A percentile compares a stretch with the other conserved stretches of the same genome.
phyloP scores from a whole-genome alignment of 1,140 invertebrate species.

The Drosophila sp. region DNA sequence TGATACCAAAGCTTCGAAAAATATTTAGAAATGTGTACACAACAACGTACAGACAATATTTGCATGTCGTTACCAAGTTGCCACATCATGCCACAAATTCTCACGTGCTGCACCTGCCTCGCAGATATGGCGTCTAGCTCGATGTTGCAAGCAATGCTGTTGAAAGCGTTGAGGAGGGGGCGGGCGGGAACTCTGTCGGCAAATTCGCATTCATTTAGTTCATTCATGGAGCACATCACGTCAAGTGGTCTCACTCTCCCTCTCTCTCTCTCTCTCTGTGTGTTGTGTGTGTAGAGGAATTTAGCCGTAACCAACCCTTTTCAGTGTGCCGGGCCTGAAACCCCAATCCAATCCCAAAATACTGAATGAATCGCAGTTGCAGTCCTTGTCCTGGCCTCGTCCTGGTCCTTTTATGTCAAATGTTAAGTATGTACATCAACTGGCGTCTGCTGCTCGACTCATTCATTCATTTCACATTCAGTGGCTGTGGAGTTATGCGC shows the following conservation, averaged over 20 bases:
- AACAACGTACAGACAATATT: slow-evolving; percentile 66
- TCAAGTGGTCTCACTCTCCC: too few species aligned
- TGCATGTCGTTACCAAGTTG: slow-evolving; percentile 63
- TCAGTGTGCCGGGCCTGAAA: slow-evolving; percentile 2
- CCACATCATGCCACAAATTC: slow-evolving; percentile 1
- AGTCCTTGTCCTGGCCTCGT: slow-evolving; percentile 17
- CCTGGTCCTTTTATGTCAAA: slow-evolving; percentile 51
- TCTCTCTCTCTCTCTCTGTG: too few species aligned
- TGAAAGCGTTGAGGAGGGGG: neutral
- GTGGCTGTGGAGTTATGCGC: slow-evolving; percentile 64
- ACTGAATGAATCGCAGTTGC: slow-evolving; percentile 4
- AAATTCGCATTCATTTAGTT: slow-evolving; percentile 37
- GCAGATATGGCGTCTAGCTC: neutral
- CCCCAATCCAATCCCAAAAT: slow-evolving; percentile 8
- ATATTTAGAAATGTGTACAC: slow-evolving; percentile 61
- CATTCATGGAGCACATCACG: slow-evolving; percentile 33
- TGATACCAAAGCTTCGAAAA: slow-evolving; percentile 9
- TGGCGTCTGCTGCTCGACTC: slow-evolving; percentile 16
- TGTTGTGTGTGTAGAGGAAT: slow-evolving; percentile 25
- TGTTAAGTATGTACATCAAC: slow-evolving; percentile 65
- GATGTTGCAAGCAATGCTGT: too few species aligned
- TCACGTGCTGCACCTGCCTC: neutral
- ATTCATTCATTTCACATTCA: slow-evolving; percentile 57
- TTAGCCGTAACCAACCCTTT: slow-evolving; percentile 1
- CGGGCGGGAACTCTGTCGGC: slow-evolving; percentile 3